phyloP scores from a whole-genome alignment of 2,113 vertebrate species.

The Stigmatopora nigra region DNA sequence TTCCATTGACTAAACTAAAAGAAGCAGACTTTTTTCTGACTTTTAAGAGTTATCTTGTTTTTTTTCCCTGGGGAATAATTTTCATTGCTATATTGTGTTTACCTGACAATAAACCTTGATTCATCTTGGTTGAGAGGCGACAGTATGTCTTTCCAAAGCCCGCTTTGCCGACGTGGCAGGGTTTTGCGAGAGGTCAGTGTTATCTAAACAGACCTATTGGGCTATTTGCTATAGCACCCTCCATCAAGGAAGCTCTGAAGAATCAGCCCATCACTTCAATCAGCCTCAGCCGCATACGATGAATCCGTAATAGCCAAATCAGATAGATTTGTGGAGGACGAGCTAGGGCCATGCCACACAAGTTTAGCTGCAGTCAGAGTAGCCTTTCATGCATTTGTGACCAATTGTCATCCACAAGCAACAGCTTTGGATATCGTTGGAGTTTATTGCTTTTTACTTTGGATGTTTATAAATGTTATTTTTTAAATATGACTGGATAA shows the following conservation, averaged over 20 bases:
- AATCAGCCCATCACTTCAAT: constrained; percentile 77
- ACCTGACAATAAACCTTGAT: background rate
- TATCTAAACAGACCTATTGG: constrained; percentile 78
- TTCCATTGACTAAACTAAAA: too few relatives aligned
- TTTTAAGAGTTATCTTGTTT: background rate
- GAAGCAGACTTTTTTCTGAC: too few relatives aligned
- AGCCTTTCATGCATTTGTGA: background rate
- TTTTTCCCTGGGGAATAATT: background rate
- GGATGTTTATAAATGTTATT: too few relatives aligned
- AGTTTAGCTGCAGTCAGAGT: background rate
- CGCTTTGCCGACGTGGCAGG: constrained; percentile 46
- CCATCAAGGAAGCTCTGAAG: constrained; percentile 69
- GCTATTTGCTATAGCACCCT: constrained; percentile 80
- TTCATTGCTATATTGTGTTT: background rate
- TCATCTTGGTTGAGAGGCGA: background rate
- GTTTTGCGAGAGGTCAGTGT: constrained; percentile 73
- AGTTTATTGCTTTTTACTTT: too few relatives aligned
- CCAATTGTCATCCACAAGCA: background rate
- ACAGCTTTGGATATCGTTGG: too few relatives aligned
- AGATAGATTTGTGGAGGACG: background rate
- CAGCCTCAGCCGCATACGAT: constrained; percentile 60
- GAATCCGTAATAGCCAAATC: constrained; percentile 68
- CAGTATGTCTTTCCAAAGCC: constrained; percentile 39
- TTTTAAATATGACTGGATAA: too few relatives aligned
- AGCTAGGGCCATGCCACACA: background rate